Conservation (phyloP, 2,113 vertebrate species). For the Emydocephalus ijimae region DNA sequence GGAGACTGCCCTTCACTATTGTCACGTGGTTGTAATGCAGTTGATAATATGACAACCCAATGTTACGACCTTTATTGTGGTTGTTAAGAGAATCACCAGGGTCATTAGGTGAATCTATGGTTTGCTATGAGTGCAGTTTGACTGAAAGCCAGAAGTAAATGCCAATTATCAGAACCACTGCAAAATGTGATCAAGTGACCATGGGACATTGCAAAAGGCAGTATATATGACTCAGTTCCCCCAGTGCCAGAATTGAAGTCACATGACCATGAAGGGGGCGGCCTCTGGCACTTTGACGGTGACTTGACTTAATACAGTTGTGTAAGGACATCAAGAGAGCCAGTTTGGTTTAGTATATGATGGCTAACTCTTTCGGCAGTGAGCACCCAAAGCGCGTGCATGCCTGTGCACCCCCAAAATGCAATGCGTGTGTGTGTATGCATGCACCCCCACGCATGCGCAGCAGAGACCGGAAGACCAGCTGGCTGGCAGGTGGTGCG, state of each 20-base stretch:
- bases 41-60: neutral
- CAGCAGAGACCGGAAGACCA: too few relatives aligned
- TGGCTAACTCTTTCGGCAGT: too few relatives aligned
- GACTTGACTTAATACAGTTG: neutral
- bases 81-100: too few relatives aligned
- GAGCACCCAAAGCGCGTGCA: too few relatives aligned
- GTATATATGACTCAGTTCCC: neutral
- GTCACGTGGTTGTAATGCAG: neutral
- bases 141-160: neutral
- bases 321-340: neutral
- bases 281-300: neutral
- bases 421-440: too few relatives aligned
- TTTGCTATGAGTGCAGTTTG: neutral
- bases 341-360: too few relatives aligned
- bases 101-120: neutral
- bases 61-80: neutral
- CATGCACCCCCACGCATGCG: too few relatives aligned
- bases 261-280: neutral
- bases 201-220: neutral
- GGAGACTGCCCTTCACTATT: neutral
- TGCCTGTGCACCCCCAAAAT: too few relatives aligned
- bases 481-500: too few relatives aligned
- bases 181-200: neutral
- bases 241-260: neutral
- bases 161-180: neutral